Evolutionary conservation across 1,140 invertebrate species (phyloP).

Genomic region (Penaeus chinensis): DNA sequence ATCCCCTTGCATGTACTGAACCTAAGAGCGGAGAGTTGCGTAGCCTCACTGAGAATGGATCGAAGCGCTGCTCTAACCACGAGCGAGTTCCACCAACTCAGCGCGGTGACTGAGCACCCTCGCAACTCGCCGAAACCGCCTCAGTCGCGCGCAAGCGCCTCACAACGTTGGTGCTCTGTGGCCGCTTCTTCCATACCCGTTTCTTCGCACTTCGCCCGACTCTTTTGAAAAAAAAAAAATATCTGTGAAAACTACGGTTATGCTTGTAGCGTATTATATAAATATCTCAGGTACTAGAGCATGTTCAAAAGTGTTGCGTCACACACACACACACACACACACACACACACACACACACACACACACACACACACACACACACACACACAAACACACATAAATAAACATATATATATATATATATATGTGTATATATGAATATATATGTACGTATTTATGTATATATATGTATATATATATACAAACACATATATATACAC

Average conservation of each 20-base stretch:
- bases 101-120: constrained; percentile 17
- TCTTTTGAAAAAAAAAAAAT: no score
- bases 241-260: no score
- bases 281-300: neutral
- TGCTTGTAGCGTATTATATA: no score
- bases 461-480: constrained; percentile 7
- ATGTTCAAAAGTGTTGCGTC: neutral
- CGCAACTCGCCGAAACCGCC: constrained; percentile 5
- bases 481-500: neutral
- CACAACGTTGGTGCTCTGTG: no score
- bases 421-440: neutral
- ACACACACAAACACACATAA: constrained; percentile 15
- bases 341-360: neutral
- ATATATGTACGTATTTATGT: neutral
- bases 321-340: constrained; percentile 1
- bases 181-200: no score
- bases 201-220: no score
- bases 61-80: neutral
- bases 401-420: neutral
- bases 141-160: neutral
- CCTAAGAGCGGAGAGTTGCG: neutral
- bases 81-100: neutral
- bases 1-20: no score
- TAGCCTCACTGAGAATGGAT: constrained; percentile 21
- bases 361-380: constrained; percentile 7